Evolutionary conservation across 1,140 invertebrate genomes (phyloP).

Genomic region (Sycobia sp.): DNA sequence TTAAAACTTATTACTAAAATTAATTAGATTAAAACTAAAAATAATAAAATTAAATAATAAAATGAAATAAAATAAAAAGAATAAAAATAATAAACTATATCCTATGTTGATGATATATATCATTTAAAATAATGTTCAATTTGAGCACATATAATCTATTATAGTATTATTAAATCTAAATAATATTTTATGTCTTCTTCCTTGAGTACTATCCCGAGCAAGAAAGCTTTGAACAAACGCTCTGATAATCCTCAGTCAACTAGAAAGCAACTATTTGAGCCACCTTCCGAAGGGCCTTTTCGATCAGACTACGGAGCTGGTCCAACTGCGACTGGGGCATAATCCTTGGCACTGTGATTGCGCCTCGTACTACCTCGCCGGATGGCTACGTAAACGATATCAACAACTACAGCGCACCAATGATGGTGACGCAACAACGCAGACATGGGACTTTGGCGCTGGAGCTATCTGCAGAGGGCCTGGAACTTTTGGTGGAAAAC

Average conservation of each 20-base stretch:
- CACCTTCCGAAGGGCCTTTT: conserved; percentile 73
- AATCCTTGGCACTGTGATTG: conserved; percentile 91
- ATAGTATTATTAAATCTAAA: too few relatives aligned
- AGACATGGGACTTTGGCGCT: conserved; percentile 68
- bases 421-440: conserved; percentile 1
- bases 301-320: conserved; percentile 69
- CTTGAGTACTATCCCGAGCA: too few relatives aligned
- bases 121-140: too few relatives aligned
- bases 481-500: conserved; percentile 71
- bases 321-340: conserved; percentile 76
- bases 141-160: too few relatives aligned
- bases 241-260: conserved; percentile 65
- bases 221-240: too few relatives aligned
- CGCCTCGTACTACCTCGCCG: conserved; percentile 74
- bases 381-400: conserved; percentile 62
- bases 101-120: too few relatives aligned
- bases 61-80: too few relatives aligned
- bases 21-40: too few relatives aligned
- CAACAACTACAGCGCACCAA: conserved; percentile 32
- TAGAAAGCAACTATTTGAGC: conserved; percentile 80
- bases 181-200: too few relatives aligned
- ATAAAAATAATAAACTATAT: too few relatives aligned
- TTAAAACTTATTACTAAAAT: too few relatives aligned
- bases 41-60: too few relatives aligned
- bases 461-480: conserved; percentile 75